Conservation (phyloP, 2,113 vertebrate genomes). For the Zapus hudsonius region DNA sequence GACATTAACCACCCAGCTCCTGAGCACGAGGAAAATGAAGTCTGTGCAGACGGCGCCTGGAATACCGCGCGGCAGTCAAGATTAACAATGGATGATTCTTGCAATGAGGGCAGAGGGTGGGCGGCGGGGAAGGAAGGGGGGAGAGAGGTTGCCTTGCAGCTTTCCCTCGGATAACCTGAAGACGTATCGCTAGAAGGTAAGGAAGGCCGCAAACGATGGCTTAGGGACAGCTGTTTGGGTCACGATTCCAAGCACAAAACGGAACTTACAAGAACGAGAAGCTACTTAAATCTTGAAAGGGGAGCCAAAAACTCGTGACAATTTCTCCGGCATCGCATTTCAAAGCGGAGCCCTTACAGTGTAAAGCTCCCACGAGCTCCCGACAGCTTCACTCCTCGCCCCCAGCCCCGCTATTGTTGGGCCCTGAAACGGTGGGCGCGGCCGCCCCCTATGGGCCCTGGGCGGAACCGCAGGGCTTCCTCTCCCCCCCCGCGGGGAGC, state of each 20-base stretch:
- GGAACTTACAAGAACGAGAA: slow-evolving; percentile 82
- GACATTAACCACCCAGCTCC: slow-evolving; percentile 71
- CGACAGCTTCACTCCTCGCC: slow-evolving; percentile 82
- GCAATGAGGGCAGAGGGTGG: not conserved
- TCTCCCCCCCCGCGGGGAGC: too few relatives aligned
- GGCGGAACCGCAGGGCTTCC: slow-evolving; percentile 61
- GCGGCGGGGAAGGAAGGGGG: not conserved
- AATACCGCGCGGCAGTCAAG: slow-evolving; percentile 63
- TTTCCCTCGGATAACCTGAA: slow-evolving; percentile 70
- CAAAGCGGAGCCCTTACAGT: slow-evolving; percentile 83
- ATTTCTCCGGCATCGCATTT: slow-evolving; percentile 84
- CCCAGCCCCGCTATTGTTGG: slow-evolving; percentile 83
- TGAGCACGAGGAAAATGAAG: slow-evolving; percentile 60
- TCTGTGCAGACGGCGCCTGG: not conserved
- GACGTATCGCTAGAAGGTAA: too few relatives aligned
- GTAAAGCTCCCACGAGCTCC: slow-evolving; percentile 82
- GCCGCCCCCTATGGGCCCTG: slow-evolving; percentile 93
- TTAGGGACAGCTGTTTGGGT: slow-evolving; percentile 56
- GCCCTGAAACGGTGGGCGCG: slow-evolving; percentile 88
- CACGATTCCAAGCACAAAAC: slow-evolving; percentile 76
- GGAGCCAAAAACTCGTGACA: slow-evolving; percentile 80
- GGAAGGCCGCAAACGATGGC: slow-evolving; percentile 68
- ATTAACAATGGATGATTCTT: slow-evolving; percentile 72
- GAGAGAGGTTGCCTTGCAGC: slow-evolving; percentile 49
- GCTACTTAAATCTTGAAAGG: slow-evolving; percentile 81